Conservation (phyloP, 1,140 invertebrate species). For the Matsumurasca onukii region DNA sequence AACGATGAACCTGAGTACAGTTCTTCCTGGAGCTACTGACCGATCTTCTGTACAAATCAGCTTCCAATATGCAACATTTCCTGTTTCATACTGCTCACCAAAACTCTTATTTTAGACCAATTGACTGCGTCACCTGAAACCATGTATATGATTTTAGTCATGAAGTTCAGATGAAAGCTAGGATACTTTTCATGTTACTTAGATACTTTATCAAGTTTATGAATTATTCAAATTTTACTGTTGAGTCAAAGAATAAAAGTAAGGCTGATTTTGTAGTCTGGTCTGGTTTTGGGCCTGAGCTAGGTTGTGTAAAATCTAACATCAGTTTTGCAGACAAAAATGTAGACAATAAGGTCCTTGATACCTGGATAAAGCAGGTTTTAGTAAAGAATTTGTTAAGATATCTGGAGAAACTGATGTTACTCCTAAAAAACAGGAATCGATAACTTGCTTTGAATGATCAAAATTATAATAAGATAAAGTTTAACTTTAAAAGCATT, state of each 20-base stretch:
- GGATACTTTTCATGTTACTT: neutral
- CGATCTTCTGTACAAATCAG: no score
- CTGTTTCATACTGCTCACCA: neutral
- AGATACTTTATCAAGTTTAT: neutral
- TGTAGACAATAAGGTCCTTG: no score
- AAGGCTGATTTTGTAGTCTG: neutral
- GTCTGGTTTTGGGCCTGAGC: neutral
- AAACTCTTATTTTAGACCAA: neutral
- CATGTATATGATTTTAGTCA: neutral
- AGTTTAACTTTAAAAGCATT: no score
- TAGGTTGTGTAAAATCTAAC: neutral
- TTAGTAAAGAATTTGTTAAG: no score
- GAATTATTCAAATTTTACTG: neutral
- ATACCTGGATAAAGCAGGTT: no score
- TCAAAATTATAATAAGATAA: no score
- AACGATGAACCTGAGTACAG: neutral
- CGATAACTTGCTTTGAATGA: no score
- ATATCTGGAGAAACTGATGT: no score
- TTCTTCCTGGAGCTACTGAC: neutral
- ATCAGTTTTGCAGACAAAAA: no score
- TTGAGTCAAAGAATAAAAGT: neutral
- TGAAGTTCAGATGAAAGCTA: neutral
- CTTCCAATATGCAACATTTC: neutral
- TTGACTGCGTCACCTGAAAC: conserved; percentile 10
- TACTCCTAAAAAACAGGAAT: no score